A percentile compares a stretch with the other conserved stretches of the same genome.
phyloP scores from a whole-genome alignment of 2,113 vertebrate genomes.

The Corythornis cristatus region DNA sequence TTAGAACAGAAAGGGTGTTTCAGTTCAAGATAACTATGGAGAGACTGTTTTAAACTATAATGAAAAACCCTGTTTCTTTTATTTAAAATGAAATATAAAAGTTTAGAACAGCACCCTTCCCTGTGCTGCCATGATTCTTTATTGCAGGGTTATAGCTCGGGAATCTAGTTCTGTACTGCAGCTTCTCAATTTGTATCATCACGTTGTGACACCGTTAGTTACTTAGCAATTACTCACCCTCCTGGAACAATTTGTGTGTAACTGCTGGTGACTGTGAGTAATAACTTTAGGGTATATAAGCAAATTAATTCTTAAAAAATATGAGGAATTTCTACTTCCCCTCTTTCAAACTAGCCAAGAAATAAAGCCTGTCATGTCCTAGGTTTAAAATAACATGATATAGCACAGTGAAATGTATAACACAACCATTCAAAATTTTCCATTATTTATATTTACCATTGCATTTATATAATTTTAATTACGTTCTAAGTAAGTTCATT shows the following conservation, averaged over 20 bases:
- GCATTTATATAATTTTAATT: background rate
- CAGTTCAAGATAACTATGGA: background rate
- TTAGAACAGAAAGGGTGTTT: background rate
- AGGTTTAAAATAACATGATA: background rate
- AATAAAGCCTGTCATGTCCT: background rate
- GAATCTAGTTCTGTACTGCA: background rate
- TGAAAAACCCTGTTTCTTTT: background rate
- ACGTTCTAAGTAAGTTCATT: background rate
- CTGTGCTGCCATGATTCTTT: background rate
- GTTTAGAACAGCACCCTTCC: background rate
- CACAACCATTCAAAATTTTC: background rate
- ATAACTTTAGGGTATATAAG: background rate
- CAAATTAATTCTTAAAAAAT: background rate
- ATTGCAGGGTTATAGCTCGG: background rate
- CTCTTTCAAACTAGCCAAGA: background rate
- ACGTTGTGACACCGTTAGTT: background rate
- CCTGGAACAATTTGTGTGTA: constrained; percentile 2
- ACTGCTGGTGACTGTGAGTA: constrained; percentile 16
- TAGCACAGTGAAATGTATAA: background rate
- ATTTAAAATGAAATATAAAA: background rate
- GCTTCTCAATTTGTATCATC: background rate
- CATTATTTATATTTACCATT: background rate
- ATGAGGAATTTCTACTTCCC: background rate
- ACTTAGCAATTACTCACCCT: constrained; percentile 9
- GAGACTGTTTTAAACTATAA: background rate